Conservation (phyloP, 2,113 vertebrate species). For the Phycodurus eques region DNA sequence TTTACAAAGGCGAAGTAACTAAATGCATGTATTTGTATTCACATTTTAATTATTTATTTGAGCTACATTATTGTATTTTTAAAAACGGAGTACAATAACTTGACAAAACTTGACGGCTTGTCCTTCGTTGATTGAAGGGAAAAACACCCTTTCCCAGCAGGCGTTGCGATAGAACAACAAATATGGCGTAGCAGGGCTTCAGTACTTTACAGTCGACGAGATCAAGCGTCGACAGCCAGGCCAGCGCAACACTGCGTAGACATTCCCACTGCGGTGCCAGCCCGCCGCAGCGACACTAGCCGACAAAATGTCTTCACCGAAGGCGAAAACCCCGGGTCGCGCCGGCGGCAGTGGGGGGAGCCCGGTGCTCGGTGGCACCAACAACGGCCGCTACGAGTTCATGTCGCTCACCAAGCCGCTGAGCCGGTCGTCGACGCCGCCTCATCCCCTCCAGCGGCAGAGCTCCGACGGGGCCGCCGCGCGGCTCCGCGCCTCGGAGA, state of each 20-base stretch:
- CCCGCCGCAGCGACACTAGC: not conserved
- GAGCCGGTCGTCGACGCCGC: conserved; percentile 63
- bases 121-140: not conserved
- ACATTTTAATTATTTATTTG: not conserved
- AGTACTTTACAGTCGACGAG: conserved; percentile 41
- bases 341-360: conserved; percentile 64
- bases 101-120: not conserved
- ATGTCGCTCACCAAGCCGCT: conserved; percentile 72
- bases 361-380: conserved; percentile 56
- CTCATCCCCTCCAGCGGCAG: conserved; percentile 68
- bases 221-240: conserved; percentile 26
- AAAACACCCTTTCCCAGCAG: conserved; percentile 44
- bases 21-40: no score
- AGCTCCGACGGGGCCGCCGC: conserved; percentile 71
- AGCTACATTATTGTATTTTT: not conserved
- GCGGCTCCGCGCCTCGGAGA: conserved; percentile 80
- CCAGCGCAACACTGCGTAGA: conserved; percentile 23
- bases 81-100: not conserved
- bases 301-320: conserved; percentile 75
- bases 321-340: conserved; percentile 61
- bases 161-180: conserved; percentile 51
- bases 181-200: conserved; percentile 53
- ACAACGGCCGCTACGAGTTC: conserved; percentile 80
- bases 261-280: not conserved
- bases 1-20: no score